phyloP scores from a whole-genome alignment of 2,113 vertebrate species.

The Aptenodytes forsteri region DNA sequence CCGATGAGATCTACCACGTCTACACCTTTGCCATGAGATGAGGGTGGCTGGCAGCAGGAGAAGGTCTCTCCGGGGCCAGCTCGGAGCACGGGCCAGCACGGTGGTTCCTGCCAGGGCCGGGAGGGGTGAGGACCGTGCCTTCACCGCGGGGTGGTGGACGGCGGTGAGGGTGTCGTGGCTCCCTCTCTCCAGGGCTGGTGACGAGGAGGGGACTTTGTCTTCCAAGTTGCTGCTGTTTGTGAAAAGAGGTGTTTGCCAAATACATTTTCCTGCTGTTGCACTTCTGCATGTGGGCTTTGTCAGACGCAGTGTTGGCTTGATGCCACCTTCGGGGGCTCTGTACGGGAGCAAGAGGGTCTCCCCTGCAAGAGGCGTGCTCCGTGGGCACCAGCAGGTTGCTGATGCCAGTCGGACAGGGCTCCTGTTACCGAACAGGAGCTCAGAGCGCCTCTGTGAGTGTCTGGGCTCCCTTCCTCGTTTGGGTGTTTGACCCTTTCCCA shows the following conservation, averaged over 20 bases:
- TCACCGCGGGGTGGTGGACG: accelerated
- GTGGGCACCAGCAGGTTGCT: background rate
- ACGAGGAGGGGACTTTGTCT: conserved; percentile 6
- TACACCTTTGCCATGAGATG: conserved; percentile 93
- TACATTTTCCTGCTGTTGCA: conserved; percentile 52
- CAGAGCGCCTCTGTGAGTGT: background rate
- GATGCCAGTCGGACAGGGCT: background rate
- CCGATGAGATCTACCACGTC: conserved; percentile 95
- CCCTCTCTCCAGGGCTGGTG: background rate
- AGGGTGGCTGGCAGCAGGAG: background rate
- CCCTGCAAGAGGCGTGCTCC: accelerated
- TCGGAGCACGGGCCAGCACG: background rate
- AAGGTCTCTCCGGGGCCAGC: background rate
- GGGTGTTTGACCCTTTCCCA: background rate
- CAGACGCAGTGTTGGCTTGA: accelerated
- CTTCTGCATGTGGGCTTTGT: background rate
- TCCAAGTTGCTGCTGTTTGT: conserved; percentile 1
- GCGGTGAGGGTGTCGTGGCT: background rate
- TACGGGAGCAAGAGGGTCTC: background rate
- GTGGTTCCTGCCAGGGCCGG: background rate
- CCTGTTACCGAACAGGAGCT: background rate
- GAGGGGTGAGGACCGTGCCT: background rate
- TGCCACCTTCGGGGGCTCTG: background rate
- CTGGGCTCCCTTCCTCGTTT: background rate
- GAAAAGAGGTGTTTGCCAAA: conserved; percentile 19